These are phyloP conservation scores for Drosophila saltans DNA, from an alignment of 1,140 invertebrate genomes.

Conservation along the genomic window DNA sequence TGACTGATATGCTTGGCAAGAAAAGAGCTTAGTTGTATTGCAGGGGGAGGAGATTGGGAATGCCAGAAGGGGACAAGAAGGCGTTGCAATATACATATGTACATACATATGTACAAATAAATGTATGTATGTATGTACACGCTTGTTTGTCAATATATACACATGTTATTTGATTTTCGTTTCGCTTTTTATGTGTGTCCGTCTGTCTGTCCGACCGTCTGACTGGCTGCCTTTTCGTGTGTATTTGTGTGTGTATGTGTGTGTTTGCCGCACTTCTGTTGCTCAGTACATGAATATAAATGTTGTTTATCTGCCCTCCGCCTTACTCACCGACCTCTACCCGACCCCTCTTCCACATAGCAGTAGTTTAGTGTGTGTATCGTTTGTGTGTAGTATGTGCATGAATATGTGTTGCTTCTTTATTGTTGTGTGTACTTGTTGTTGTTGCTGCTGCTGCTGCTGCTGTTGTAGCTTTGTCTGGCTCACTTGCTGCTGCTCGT, in stretches of 20 bases:
- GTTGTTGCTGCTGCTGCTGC: conserved; percentile 49
- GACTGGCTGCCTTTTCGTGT: conserved; percentile 1
- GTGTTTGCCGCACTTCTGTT: conserved; percentile 57
- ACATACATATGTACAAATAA: conserved; percentile 30
- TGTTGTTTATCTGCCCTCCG: conserved; percentile 73
- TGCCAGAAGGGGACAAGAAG: conserved; percentile 23
- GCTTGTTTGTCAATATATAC: conserved; percentile 78
- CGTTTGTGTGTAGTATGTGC: conserved; percentile 48
- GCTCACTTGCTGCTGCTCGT: conserved; percentile 60
- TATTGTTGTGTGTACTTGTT: conserved; percentile 81
- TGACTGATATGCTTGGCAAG: conserved; percentile 48
- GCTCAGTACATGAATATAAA: conserved; percentile 78
- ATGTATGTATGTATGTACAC: conserved; percentile 16
- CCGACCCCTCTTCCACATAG: conserved; percentile 31
- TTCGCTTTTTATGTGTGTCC: conserved; percentile 63
- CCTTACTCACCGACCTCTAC: conserved; percentile 25
- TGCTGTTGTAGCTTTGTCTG: conserved; percentile 40
- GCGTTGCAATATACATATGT: conserved; percentile 40
- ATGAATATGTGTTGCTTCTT: conserved; percentile 68
- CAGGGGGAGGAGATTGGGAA: not conserved
- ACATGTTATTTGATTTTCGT: conserved; percentile 78
- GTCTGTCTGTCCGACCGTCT: not conserved
- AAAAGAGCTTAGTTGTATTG: conserved; percentile 73
- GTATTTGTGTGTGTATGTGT: conserved; percentile 34
- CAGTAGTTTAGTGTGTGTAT: conserved; percentile 65